These are phyloP conservation scores for Caenorhabditis sp. DNA, from an alignment of 2,888 invertebrate genomes.

Conservation along the genomic window DNA sequence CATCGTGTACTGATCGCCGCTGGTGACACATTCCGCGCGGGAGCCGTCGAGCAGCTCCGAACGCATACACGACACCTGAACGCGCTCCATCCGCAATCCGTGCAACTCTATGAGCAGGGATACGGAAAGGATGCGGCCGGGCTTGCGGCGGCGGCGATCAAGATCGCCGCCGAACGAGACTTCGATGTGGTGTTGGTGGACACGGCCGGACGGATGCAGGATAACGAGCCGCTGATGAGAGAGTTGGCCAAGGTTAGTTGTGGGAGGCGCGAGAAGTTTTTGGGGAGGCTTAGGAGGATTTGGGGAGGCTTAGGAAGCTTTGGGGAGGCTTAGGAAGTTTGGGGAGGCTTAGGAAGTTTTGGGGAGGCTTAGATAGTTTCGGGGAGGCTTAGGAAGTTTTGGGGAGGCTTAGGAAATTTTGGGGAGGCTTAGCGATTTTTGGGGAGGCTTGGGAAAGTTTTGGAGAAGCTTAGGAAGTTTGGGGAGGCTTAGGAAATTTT, in stretches of 20 bases:
- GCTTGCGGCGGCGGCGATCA: slow-evolving; percentile 96
- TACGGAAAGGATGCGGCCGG: slow-evolving; percentile 99
- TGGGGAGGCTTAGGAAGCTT: too few relatives aligned
- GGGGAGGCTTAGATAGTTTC: too few relatives aligned
- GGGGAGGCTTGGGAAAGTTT: too few relatives aligned
- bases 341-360: too few relatives aligned
- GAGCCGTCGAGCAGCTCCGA: slow-evolving; percentile 97
- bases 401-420: too few relatives aligned
- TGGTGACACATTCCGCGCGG: slow-evolving; percentile 97
- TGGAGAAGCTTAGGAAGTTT: too few relatives aligned
- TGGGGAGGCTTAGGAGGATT: too few relatives aligned
- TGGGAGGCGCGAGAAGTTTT: slow-evolving; percentile 75
- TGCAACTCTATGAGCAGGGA: slow-evolving; percentile 95
- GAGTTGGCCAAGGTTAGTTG: slow-evolving; percentile 96
- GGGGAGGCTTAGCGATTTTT: too few relatives aligned
- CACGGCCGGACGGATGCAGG: slow-evolving; percentile 99
- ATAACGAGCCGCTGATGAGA: slow-evolving; percentile 99
- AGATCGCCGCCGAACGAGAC: slow-evolving; percentile 86
- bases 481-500: too few relatives aligned
- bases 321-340: too few relatives aligned
- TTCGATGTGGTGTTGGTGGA: slow-evolving; percentile 97
- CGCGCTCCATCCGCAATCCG: slow-evolving; percentile 90
- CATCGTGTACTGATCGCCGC: slow-evolving; percentile 97
- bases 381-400: too few relatives aligned
- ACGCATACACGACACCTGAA: slow-evolving; percentile 95